phyloP scores from a whole-genome alignment of 2,797 vertebrate genomes.

The Rhadinocentrus ornatus region DNA sequence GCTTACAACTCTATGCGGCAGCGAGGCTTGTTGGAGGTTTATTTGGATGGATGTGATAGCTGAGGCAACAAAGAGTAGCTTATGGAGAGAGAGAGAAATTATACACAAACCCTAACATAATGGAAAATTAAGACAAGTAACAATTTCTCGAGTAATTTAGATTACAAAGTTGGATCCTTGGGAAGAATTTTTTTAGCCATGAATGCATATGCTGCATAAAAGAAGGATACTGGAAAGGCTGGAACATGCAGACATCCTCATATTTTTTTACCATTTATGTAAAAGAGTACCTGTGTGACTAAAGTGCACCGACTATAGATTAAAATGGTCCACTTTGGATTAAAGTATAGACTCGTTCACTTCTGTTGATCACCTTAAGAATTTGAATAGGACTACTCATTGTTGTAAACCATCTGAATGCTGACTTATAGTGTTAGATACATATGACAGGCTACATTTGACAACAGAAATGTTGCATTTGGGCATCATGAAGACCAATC shows the following conservation, averaged over 20 bases:
- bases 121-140: not conserved
- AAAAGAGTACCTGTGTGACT: slow-evolving; percentile 2
- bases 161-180: not conserved
- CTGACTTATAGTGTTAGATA: no score
- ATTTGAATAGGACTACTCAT: not conserved
- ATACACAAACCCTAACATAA: not conserved
- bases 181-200: not conserved
- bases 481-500: slow-evolving; percentile 12
- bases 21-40: not conserved
- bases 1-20: not conserved
- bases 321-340: not conserved
- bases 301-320: not conserved
- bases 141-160: not conserved
- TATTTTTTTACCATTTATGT: slow-evolving; percentile 11
- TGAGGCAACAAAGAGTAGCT: not conserved
- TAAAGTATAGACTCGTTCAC: not conserved
- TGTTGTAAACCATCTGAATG: not conserved
- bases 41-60: not conserved
- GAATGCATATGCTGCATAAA: slow-evolving; percentile 14
- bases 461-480: not conserved
- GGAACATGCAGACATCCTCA: not conserved
- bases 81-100: no score
- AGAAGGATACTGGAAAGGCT: not conserved
- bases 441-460: not conserved
- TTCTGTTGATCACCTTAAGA: slow-evolving; percentile 1